Percentiles rank a stretch among this genome's conserved stretches.
Conservation (phyloP, 2,888 invertebrate species). For the Melolontha melolontha region DNA sequence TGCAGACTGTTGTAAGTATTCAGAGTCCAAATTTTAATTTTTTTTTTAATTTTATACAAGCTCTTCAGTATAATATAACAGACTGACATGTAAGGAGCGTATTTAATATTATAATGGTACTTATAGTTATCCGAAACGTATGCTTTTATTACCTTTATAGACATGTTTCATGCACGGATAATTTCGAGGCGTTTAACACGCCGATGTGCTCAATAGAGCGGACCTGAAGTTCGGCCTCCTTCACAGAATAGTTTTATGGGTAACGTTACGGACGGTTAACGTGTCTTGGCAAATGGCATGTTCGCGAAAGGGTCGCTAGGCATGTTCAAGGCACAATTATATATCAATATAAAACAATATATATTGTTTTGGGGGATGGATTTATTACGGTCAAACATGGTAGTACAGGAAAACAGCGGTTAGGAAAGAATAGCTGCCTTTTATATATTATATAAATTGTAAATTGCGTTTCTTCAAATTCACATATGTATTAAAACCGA, state of each 20-base stretch:
- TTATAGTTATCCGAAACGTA: too few species aligned
- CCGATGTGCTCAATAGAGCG: constrained; percentile 25
- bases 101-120: too few species aligned
- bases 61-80: too few species aligned
- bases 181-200: constrained; percentile 20
- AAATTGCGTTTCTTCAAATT: too few species aligned
- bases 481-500: too few species aligned
- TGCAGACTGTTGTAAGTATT: too few species aligned
- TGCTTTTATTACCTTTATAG: constrained; percentile 19
- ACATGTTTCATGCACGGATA: constrained; percentile 29
- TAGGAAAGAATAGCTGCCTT: background rate
- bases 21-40: too few species aligned
- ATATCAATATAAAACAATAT: constrained; percentile 26
- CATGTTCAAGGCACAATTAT: constrained; percentile 27
- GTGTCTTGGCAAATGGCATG: constrained; percentile 46
- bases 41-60: too few species aligned
- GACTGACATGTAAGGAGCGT: too few species aligned
- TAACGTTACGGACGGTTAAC: constrained; percentile 48
- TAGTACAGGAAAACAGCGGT: background rate
- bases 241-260: constrained; percentile 37
- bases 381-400: constrained; percentile 9
- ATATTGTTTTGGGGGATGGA: constrained; percentile 25
- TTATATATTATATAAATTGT: background rate
- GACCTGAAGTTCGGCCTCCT: constrained; percentile 12
- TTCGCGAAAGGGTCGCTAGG: constrained; percentile 45